Evolutionary conservation across 2,113 vertebrate species (phyloP), one percentile per base, ranked within the genome.

Genomic region (Petrocephalus zakoni): DNA sequence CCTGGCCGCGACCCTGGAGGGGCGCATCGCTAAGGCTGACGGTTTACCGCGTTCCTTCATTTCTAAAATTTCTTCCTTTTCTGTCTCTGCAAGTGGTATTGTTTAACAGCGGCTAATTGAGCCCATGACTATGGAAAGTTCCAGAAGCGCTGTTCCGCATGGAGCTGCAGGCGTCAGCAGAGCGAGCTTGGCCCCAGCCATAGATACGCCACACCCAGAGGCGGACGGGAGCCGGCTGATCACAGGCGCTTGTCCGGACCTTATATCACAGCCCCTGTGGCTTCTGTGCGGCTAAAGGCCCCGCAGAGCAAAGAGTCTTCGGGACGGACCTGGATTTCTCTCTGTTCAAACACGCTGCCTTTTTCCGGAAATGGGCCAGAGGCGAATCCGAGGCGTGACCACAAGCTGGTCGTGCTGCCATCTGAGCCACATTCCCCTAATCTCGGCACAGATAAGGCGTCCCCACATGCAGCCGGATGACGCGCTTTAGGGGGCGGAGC

Each of bases 401-500:
- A 47, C 64, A 87, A 25, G 13, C 19, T 64, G 25, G 9, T 91
- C 86, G 86, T 90, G 90, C 49, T 5, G 22, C 15, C 51, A 55
- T 85, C 47, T 29, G 25, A 85, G 22, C n/a, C 51, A 53, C 47
- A 85, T 85, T 61, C 22, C 46, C 87, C 83, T 61, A 85, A 58
- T 91, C 90, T 89, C 51, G 58, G 21, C 75, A 88, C 42, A 87
- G 90, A 90, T 90, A 89, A 90, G 88, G 88, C 90, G 88, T 91
- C 92, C 91, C 90, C 89, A 89, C 87, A 90, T 90, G 87, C 90
- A 91, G 90, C 90, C 87, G 89, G 90, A 88, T 93, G 91, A 92
- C 88, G 53, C 52, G 85, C 42, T 51, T 25, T 85, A 52, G 47
- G 47, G 19, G 47, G 51, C 47, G 22, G 11, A 2, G 13, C 21